A percentile compares a stretch with the other conserved stretches of the same genome.
phyloP scores from a whole-genome alignment of 2,888 invertebrate genomes.

The Metopia argyrocephala region DNA sequence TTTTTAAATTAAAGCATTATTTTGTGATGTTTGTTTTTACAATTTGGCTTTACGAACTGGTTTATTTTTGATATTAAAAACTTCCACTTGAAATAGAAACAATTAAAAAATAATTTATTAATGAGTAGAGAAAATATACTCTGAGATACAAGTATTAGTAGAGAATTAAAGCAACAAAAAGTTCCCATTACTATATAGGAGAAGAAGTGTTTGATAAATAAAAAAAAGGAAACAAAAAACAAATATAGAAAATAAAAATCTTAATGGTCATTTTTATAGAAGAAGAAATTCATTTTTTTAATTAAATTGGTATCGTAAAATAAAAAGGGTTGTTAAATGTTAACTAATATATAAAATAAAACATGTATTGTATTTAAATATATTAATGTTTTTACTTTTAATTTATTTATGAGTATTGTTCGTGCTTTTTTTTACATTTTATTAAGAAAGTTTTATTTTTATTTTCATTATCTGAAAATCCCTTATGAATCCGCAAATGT shows the following conservation, averaged over 20 bases:
- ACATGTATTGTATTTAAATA: too few relatives aligned
- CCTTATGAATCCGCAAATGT: conserved; percentile 46
- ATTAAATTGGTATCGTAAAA: too few relatives aligned
- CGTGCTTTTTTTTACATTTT: not conserved
- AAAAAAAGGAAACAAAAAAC: too few relatives aligned
- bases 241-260: too few relatives aligned
- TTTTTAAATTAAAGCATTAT: conserved; percentile 23
- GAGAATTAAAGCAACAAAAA: too few relatives aligned
- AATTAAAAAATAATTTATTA: conserved; percentile 60
- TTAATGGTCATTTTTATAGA: too few relatives aligned
- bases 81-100: conserved; percentile 43
- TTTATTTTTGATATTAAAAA: conserved; percentile 37
- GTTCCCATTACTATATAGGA: too few relatives aligned
- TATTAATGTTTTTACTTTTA: not conserved
- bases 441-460: not conserved
- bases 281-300: too few relatives aligned
- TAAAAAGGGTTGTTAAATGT: too few relatives aligned
- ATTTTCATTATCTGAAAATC: conserved; percentile 36
- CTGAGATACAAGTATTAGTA: conserved; percentile 16
- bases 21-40: conserved; percentile 18
- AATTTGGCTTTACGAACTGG: too few relatives aligned
- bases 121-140: conserved; percentile 50
- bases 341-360: too few relatives aligned
- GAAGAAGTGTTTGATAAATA: too few relatives aligned
- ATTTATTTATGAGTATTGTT: not conserved